A percentile compares a stretch with the other conserved stretches of the same genome.
phyloP scores from a whole-genome alignment of 2,797 vertebrate genomes.

The Austrolebias charrua region DNA sequence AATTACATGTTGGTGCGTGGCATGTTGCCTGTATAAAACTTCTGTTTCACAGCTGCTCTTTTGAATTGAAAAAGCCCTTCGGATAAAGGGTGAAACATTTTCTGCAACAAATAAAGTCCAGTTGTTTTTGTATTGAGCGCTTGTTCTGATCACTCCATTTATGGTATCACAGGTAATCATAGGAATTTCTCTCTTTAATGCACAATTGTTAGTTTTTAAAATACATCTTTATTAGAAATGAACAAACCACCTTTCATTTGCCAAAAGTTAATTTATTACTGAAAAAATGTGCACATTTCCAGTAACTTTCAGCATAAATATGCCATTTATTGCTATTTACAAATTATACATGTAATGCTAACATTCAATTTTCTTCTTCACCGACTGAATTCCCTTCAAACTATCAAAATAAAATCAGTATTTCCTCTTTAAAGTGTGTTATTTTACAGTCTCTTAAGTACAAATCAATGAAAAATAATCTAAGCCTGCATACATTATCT shows the following conservation, averaged over 20 bases:
- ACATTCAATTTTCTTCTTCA: constrained; percentile 28
- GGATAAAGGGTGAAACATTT: too few species aligned
- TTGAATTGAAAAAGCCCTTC: too few species aligned
- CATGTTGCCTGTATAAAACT: too few species aligned
- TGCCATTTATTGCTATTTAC: constrained; percentile 76
- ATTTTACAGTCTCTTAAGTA: constrained; percentile 49
- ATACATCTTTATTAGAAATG: not conserved
- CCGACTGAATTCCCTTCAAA: constrained; percentile 22
- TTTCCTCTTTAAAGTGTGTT: constrained; percentile 48
- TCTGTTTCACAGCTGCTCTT: too few species aligned
- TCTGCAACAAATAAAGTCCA: too few species aligned
- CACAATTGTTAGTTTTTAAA: not conserved
- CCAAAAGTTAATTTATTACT: constrained; percentile 80
- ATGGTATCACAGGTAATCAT: too few species aligned
- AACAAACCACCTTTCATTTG: constrained; percentile 23
- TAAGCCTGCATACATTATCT: constrained; percentile 58
- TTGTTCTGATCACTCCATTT: too few species aligned
- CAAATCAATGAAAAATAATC: constrained; percentile 48
- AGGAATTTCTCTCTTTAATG: not conserved
- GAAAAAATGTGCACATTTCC: constrained; percentile 58
- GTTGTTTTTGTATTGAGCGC: too few species aligned
- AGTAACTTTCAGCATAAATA: constrained; percentile 74
- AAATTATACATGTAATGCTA: constrained; percentile 52
- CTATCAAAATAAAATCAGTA: constrained; percentile 25
- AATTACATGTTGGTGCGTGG: too few species aligned